These are phyloP conservation scores for Arvicanthis niloticus DNA, from an alignment of 2,113 vertebrate genomes.

Conservation along the genomic window DNA sequence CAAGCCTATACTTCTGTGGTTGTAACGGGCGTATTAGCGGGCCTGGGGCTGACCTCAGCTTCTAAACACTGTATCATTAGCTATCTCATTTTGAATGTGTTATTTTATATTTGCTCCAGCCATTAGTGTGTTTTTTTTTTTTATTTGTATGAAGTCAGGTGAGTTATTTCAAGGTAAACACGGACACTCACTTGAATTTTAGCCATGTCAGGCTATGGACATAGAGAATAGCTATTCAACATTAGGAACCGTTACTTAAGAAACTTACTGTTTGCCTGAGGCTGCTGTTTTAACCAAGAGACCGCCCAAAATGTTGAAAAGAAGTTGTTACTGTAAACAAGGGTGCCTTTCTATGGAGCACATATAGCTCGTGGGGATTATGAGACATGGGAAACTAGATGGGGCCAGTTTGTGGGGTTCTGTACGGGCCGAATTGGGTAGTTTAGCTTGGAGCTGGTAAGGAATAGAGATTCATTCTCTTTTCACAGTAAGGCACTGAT, in stretches of 20 bases:
- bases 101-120: slow-evolving; percentile 71
- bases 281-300: neutral
- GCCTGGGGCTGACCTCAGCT: slow-evolving; percentile 73
- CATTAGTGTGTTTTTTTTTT: slow-evolving; percentile 61
- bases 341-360: neutral
- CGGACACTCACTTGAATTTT: slow-evolving; percentile 31
- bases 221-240: slow-evolving; percentile 28
- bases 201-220: neutral
- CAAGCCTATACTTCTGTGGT: slow-evolving; percentile 78
- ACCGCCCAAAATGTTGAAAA: neutral
- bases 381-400: neutral
- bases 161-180: slow-evolving; percentile 68
- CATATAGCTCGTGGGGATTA: neutral
- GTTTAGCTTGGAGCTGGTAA: neutral
- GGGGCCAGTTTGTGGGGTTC: neutral
- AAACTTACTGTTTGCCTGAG: neutral
- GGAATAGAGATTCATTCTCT: neutral
- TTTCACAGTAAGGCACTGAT: slow-evolving; percentile 4
- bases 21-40: slow-evolving; percentile 60
- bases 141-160: slow-evolving; percentile 71
- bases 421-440: neutral
- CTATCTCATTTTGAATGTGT: slow-evolving; percentile 75
- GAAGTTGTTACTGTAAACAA: neutral
- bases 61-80: slow-evolving; percentile 76
- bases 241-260: slow-evolving; percentile 41